These are phyloP conservation scores for Hyles lineata DNA, from an alignment of 2,888 invertebrate species.

Conservation along the genomic window DNA sequence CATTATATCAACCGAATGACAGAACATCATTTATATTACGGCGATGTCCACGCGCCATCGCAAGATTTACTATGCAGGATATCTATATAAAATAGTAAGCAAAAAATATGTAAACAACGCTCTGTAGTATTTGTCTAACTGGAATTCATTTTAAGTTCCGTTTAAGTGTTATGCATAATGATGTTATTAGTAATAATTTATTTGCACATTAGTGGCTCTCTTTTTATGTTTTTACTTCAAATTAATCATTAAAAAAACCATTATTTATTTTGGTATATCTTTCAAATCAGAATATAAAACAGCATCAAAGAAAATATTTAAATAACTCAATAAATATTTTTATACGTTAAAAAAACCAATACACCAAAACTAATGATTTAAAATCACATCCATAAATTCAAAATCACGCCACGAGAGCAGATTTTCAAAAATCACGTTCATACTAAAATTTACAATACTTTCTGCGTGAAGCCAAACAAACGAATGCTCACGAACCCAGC, in stretches of 20 bases:
- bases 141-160: too few species aligned
- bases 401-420: slow-evolving; percentile 34
- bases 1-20: slow-evolving; percentile 66
- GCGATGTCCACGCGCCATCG: slow-evolving; percentile 46
- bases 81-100: slow-evolving; percentile 4
- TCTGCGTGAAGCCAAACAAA: slow-evolving; percentile 13
- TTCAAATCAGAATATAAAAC: background rate
- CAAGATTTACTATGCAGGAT: slow-evolving; percentile 51
- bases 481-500: slow-evolving; percentile 42
- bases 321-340: background rate
- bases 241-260: too few species aligned
- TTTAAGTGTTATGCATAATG: too few species aligned
- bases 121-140: background rate
- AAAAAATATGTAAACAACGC: background rate
- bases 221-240: too few species aligned
- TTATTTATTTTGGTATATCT: too few species aligned
- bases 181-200: too few species aligned
- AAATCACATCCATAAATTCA: background rate
- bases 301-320: background rate
- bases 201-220: too few species aligned
- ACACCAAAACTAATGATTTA: background rate
- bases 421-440: slow-evolving; percentile 45
- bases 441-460: slow-evolving; percentile 33
- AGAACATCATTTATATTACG: slow-evolving; percentile 65
- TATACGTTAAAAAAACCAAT: background rate